phyloP scores from a whole-genome alignment of 2,113 vertebrate genomes.

The Symphodus melops region DNA sequence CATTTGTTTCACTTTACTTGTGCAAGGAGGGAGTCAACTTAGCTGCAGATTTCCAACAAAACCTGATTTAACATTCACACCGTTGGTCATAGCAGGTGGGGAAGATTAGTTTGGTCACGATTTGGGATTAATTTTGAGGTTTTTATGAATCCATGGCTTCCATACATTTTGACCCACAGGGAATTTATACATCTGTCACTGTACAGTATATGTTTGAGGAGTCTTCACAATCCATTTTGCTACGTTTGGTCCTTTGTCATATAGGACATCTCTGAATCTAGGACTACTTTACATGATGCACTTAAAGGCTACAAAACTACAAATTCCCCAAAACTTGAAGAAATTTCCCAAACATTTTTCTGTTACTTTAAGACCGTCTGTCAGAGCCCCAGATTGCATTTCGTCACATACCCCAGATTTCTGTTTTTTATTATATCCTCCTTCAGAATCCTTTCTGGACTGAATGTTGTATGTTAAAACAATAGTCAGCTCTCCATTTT shows the following conservation, averaged over 20 bases:
- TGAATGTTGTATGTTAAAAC: background rate
- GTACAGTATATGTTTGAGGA: too few species aligned
- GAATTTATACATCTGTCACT: too few species aligned
- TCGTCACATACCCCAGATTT: background rate
- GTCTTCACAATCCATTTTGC: too few species aligned
- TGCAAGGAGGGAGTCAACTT: conserved; percentile 4
- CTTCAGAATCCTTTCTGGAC: background rate
- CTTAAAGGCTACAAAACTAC: background rate
- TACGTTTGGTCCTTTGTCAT: too few species aligned
- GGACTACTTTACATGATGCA: background rate
- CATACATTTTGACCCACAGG: too few species aligned
- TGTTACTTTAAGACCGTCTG: background rate
- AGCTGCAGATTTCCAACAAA: conserved; percentile 1
- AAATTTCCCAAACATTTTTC: background rate
- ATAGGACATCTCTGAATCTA: too few species aligned
- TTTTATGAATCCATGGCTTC: too few species aligned
- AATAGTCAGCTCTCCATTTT: background rate
- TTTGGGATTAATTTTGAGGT: too few species aligned
- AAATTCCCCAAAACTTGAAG: background rate
- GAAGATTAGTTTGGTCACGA: too few species aligned
- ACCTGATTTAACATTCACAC: conserved; percentile 1
- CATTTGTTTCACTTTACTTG: background rate
- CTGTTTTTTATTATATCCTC: background rate
- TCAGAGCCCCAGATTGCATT: too few species aligned
- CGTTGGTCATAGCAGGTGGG: too few species aligned